A percentile compares a stretch with the other conserved stretches of the same genome.
These are phyloP conservation scores for Cyclophora albipunctata DNA, from an alignment of 2,888 invertebrate genomes.

Conservation along the genomic window DNA sequence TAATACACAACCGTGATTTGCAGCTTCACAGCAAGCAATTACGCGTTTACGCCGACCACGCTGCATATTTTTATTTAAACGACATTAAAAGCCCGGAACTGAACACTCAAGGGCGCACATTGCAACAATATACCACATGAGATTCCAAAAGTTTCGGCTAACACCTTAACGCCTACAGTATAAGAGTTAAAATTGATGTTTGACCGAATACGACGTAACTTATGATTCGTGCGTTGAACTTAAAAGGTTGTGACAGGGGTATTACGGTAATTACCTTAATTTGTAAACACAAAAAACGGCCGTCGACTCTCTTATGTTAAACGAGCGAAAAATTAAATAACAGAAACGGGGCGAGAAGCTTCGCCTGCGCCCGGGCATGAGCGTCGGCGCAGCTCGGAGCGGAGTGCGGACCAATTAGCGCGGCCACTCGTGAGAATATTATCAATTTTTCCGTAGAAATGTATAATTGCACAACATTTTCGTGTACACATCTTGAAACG, in stretches of 20 bases:
- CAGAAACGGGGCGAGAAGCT: constrained; percentile 22
- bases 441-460: constrained; percentile 40
- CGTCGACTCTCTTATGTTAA: constrained; percentile 45
- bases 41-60: constrained; percentile 30
- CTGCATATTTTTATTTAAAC: constrained; percentile 55
- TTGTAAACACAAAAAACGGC: constrained; percentile 66
- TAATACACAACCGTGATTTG: constrained; percentile 36
- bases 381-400: constrained; percentile 25
- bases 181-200: constrained; percentile 40
- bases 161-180: constrained; percentile 37
- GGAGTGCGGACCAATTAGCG: constrained; percentile 40
- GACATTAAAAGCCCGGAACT: constrained; percentile 66
- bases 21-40: constrained; percentile 37
- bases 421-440: constrained; percentile 35
- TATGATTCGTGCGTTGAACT: constrained; percentile 64
- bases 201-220: constrained; percentile 26
- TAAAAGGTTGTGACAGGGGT: constrained; percentile 69
- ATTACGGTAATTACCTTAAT: constrained; percentile 70
- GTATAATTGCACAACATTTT: constrained; percentile 35
- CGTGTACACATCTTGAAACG: constrained; percentile 28
- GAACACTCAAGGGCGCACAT: constrained; percentile 47
- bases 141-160: constrained; percentile 39
- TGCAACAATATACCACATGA: constrained; percentile 50
- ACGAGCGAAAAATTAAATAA: constrained; percentile 48
- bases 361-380: constrained; percentile 4